Percentiles rank a stretch among this genome's conserved stretches.
Evolutionary conservation across 2,113 vertebrate genomes (phyloP).

Genomic region (Salvelinus namaycush): DNA sequence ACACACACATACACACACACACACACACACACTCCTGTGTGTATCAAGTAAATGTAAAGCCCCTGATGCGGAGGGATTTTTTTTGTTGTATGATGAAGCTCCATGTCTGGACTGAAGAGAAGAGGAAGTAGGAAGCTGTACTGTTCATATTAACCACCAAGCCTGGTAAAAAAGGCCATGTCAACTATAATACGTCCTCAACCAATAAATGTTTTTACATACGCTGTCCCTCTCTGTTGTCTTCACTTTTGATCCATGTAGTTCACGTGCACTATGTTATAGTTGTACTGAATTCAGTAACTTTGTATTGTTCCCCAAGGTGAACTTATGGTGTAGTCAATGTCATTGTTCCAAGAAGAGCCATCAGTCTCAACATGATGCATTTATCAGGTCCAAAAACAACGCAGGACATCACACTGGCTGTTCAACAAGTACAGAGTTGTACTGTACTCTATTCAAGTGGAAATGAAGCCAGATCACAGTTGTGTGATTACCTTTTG

Average conservation of each 20-base stretch:
- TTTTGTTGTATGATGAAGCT: conserved; percentile 47
- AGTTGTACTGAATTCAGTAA: neutral
- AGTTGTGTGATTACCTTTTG: neutral
- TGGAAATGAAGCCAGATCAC: neutral
- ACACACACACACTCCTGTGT: conserved; percentile 17
- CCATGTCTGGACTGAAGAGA: conserved; percentile 55
- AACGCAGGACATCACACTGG: neutral
- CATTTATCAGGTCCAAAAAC: neutral
- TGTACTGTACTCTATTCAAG: too few relatives aligned
- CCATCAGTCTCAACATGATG: neutral
- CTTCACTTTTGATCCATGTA: neutral
- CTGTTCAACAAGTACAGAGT: neutral
- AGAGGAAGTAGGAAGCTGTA: conserved; percentile 59
- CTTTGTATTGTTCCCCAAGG: neutral
- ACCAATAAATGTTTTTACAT: conserved; percentile 80
- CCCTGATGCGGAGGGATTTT: conserved; percentile 46
- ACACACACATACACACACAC: too few relatives aligned
- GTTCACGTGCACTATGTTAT: neutral
- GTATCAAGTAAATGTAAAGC: conserved; percentile 41
- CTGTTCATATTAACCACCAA: conserved; percentile 64
- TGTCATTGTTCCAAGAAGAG: neutral
- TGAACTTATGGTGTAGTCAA: neutral
- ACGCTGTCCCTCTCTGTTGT: conserved; percentile 3
- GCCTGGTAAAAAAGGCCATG: conserved; percentile 65
- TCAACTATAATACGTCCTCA: conserved; percentile 69